Percentiles rank a stretch among this genome's conserved stretches.
phyloP scores from a whole-genome alignment of 2,888 invertebrate genomes.

The Rhingia campestris region DNA sequence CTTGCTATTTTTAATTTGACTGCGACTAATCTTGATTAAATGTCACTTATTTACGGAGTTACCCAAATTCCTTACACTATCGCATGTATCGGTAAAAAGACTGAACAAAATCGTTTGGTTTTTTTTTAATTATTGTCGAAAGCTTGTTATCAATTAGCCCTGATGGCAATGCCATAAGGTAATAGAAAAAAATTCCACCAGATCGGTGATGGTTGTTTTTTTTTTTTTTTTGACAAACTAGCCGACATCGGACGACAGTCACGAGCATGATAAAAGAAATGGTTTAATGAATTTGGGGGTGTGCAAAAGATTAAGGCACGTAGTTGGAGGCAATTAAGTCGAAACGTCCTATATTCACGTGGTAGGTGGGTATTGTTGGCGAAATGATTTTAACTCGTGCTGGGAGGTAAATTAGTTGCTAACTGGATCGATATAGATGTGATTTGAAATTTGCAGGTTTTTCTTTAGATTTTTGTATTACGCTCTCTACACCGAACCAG shows the following conservation, averaged over 20 bases:
- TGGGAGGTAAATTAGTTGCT: too few species aligned
- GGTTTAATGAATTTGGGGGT: background rate
- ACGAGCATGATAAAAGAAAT: slow-evolving; percentile 14
- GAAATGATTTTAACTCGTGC: too few species aligned
- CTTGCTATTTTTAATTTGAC: too few species aligned
- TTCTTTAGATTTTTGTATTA: too few species aligned
- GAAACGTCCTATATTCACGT: too few species aligned
- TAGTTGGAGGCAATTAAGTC: too few species aligned
- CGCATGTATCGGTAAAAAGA: background rate
- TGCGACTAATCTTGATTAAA: slow-evolving; percentile 11
- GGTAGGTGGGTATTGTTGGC: too few species aligned
- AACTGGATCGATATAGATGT: too few species aligned
- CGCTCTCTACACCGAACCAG: too few species aligned
- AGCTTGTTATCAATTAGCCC: slow-evolving; percentile 5
- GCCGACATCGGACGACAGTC: background rate
- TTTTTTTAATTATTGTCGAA: slow-evolving; percentile 7
- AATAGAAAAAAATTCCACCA: background rate
- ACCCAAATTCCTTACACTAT: background rate
- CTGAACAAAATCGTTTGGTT: background rate
- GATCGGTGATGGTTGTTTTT: background rate
- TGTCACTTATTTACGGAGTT: slow-evolving; percentile 12
- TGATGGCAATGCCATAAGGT: slow-evolving; percentile 3
- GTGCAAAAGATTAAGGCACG: too few species aligned
- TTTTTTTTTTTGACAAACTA: too few species aligned
- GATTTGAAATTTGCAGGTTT: too few species aligned